phyloP scores from a whole-genome alignment of 92 coral and sea anemone species.

The Porites evermanni region DNA sequence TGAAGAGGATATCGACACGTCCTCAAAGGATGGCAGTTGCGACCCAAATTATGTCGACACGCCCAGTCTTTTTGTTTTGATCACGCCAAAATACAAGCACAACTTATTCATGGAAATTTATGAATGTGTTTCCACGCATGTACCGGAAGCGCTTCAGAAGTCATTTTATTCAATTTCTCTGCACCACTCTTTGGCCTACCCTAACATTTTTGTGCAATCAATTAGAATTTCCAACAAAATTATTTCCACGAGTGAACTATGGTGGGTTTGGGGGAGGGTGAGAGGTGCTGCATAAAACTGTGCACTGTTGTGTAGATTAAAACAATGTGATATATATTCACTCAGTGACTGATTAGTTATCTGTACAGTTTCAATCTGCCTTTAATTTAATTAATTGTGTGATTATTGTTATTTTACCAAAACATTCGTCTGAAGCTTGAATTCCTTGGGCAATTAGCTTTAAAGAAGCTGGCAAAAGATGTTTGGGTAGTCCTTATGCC shows the following conservation, averaged over 20 bases:
- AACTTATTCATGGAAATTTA: background rate
- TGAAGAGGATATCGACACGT: too few species aligned
- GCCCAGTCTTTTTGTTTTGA: background rate
- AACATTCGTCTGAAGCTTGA: background rate
- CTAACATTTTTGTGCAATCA: too few species aligned
- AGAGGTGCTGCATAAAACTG: too few species aligned
- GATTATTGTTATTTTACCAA: background rate
- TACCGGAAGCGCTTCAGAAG: constrained; percentile 1
- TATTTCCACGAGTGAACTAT: too few species aligned
- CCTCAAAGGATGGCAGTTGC: too few species aligned
- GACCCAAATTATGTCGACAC: background rate
- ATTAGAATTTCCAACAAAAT: too few species aligned
- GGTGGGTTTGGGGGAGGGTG: too few species aligned
- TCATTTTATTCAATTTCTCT: too few species aligned
- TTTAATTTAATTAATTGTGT: constrained; percentile 5
- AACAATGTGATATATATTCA: background rate
- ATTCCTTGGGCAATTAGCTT: background rate
- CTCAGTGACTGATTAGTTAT: constrained; percentile 8
- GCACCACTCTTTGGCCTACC: too few species aligned
- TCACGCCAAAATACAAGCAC: background rate
- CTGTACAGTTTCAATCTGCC: background rate
- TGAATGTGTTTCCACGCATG: background rate
- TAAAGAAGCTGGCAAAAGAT: constrained; percentile 14
- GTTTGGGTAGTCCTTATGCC: too few species aligned
- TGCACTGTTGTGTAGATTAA: too few species aligned